A percentile compares a stretch with the other conserved stretches of the same genome.
phyloP scores from a whole-genome alignment of 2,888 invertebrate species.

The Tupiocoris notatus region DNA sequence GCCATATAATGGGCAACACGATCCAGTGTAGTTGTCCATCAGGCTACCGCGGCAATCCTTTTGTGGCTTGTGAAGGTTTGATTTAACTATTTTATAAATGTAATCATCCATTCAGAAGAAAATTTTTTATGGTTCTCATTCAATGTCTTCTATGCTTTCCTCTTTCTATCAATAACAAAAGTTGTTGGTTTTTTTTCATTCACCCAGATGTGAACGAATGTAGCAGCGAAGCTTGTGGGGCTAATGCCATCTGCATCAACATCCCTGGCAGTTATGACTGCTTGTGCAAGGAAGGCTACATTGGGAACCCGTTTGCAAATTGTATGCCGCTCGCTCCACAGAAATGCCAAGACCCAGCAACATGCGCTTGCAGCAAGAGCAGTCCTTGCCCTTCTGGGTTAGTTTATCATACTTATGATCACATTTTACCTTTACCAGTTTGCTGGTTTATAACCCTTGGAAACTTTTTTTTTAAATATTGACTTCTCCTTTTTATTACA shows the following conservation, averaged over 20 bases:
- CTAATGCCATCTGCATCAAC: conserved; percentile 86
- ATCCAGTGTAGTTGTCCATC: conserved; percentile 79
- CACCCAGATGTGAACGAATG: conserved; percentile 80
- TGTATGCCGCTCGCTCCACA: conserved; percentile 71
- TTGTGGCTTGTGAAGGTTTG: conserved; percentile 72
- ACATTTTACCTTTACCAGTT: neutral
- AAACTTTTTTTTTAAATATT: no score
- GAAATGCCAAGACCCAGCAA: conserved; percentile 67
- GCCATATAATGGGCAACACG: conserved; percentile 70
- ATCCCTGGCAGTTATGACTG: conserved; percentile 87
- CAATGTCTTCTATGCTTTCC: neutral
- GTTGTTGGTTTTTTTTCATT: conserved; percentile 7
- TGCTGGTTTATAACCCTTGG: neutral
- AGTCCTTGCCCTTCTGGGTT: conserved; percentile 72
- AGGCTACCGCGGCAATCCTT: conserved; percentile 84
- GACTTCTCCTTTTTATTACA: conserved; percentile 43
- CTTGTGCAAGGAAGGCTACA: conserved; percentile 77
- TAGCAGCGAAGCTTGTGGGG: conserved; percentile 72
- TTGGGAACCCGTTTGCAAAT: conserved; percentile 83
- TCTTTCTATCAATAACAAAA: no score
- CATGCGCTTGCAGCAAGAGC: conserved; percentile 69
- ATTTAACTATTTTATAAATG: conserved; percentile 1
- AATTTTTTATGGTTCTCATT: no score
- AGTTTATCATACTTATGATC: conserved; percentile 28
- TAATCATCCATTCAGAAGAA: neutral